Conservation (phyloP, 2,888 invertebrate genomes). For the Nezara viridula region DNA sequence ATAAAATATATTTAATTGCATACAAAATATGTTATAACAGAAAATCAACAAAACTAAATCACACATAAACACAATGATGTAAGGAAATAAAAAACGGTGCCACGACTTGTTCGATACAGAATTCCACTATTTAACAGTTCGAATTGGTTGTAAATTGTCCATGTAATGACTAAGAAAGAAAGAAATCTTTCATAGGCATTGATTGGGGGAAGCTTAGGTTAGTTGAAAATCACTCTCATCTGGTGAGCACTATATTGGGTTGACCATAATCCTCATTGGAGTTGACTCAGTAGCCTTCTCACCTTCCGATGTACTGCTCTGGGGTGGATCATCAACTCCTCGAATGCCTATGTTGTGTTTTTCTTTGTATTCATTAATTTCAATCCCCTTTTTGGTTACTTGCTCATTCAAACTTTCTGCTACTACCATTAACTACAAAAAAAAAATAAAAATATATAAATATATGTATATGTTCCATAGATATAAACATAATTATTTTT, state of each 20-base stretch:
- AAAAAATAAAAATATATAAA: neutral
- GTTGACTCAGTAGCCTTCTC: constrained; percentile 62
- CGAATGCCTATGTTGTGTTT: constrained; percentile 89
- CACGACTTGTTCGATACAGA: constrained; percentile 40
- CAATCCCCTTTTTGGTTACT: constrained; percentile 86
- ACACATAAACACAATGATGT: constrained; percentile 31
- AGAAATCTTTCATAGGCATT: constrained; percentile 1
- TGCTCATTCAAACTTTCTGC: constrained; percentile 85
- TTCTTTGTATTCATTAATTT: constrained; percentile 93
- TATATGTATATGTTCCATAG: neutral
- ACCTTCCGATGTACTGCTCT: constrained; percentile 62
- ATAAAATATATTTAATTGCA: constrained; percentile 58
- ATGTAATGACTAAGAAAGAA: constrained; percentile 42
- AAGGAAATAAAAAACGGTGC: constrained; percentile 40
- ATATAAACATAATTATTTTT: neutral
- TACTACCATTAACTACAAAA: constrained; percentile 81
- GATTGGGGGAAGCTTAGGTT: constrained; percentile 48
- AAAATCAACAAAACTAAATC: constrained; percentile 45
- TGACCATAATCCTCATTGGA: constrained; percentile 65
- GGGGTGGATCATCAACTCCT: constrained; percentile 74
- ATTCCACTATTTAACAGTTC: constrained; percentile 46
- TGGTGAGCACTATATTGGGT: constrained; percentile 64
- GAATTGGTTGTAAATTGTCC: constrained; percentile 42
- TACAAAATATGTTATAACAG: constrained; percentile 57
- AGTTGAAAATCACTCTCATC: constrained; percentile 24